Conservation (phyloP, 92 coral and sea anemone species). For the Porites evermanni region DNA sequence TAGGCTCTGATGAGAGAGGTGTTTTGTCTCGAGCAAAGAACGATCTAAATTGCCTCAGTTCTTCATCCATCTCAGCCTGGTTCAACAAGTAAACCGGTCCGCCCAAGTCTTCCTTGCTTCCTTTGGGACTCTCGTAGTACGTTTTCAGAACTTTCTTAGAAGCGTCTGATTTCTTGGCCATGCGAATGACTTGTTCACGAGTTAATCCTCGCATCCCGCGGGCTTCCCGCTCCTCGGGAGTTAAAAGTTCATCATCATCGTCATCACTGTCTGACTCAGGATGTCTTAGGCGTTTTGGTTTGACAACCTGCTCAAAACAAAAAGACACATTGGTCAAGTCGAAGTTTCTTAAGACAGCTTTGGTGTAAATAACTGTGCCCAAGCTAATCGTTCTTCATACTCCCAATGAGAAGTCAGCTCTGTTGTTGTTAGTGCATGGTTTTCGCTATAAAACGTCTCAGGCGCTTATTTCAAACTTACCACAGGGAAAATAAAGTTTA, state of each 20-base stretch:
- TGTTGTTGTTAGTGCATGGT: no score
- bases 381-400: no score
- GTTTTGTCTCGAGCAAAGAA: conserved; percentile 74
- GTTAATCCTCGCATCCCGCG: conserved; percentile 85
- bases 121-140: conserved; percentile 78
- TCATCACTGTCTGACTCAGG: conserved; percentile 47
- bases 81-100: conserved; percentile 70
- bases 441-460: no score
- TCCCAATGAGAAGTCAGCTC: no score
- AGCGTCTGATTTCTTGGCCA: conserved; percentile 95
- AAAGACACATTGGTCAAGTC: background rate
- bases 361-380: no score
- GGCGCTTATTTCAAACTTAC: no score
- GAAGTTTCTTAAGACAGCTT: background rate
- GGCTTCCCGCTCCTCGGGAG: conserved; percentile 65
- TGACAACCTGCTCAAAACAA: conserved; percentile 32
- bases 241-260: conserved; percentile 69
- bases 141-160: conserved; percentile 63
- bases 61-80: conserved; percentile 83
- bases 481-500: no score
- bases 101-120: conserved; percentile 72
- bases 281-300: conserved; percentile 43
- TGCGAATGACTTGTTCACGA: conserved; percentile 83
- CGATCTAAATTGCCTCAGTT: conserved; percentile 75
- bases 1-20: background rate